Conservation (phyloP, 2,797 vertebrate genomes). For the Hyperoplus immaculatus region DNA sequence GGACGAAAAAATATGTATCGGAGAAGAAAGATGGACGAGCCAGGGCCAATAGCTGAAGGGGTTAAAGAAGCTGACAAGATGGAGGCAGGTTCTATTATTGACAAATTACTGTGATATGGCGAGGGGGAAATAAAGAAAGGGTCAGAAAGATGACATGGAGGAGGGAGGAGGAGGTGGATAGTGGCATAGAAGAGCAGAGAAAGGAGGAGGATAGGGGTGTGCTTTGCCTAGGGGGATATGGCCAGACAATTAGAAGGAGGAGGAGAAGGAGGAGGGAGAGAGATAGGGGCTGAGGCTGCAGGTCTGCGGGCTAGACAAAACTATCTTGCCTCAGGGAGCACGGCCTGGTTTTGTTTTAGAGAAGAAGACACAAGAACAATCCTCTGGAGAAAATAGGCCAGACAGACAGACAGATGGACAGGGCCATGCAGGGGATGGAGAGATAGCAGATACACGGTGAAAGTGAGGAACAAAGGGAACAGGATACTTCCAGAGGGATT, state of each 20-base stretch:
- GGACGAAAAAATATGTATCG: constrained; percentile 32
- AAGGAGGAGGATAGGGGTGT: constrained; percentile 65
- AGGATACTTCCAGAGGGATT: not conserved
- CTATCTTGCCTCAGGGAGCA: constrained; percentile 79
- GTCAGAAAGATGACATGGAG: constrained; percentile 51
- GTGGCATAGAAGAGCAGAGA: constrained; percentile 42
- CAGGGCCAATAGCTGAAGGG: constrained; percentile 58
- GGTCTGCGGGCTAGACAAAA: constrained; percentile 82
- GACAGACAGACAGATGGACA: constrained; percentile 60
- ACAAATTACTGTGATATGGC: constrained; percentile 55
- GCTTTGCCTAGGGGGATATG: constrained; percentile 39
- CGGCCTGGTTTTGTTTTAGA: constrained; percentile 75
- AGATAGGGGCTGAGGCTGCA: constrained; percentile 62
- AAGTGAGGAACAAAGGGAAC: constrained; percentile 62
- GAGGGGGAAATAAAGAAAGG: constrained; percentile 39
- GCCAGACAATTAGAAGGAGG: constrained; percentile 62
- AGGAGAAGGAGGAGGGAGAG: constrained; percentile 51
- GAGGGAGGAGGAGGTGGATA: constrained; percentile 33
- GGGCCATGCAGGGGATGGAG: constrained; percentile 25
- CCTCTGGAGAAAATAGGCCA: constrained; percentile 72
- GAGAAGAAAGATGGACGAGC: constrained; percentile 45
- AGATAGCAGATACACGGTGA: constrained; percentile 34
- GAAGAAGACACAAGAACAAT: constrained; percentile 78
- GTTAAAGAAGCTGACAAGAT: constrained; percentile 53
- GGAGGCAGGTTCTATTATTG: constrained; percentile 58